A percentile compares a stretch with the other conserved stretches of the same genome.
Evolutionary conservation across 2,888 invertebrate genomes (phyloP).

Genomic region (Prenolepis imparis): DNA sequence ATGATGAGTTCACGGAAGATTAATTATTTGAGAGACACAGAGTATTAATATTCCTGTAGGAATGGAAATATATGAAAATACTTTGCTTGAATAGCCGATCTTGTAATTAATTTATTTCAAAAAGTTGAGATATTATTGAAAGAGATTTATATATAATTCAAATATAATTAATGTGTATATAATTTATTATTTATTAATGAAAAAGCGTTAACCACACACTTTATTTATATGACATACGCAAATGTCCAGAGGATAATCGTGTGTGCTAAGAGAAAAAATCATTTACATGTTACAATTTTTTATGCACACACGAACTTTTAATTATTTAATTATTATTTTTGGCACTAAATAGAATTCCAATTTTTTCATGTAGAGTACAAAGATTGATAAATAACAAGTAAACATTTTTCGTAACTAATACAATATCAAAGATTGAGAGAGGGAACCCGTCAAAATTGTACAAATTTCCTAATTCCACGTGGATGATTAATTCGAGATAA

Average conservation of each 20-base stretch:
- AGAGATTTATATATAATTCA: neutral
- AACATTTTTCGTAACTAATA: neutral
- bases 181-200: neutral
- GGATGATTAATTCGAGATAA: neutral
- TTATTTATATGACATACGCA: neutral
- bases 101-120: neutral
- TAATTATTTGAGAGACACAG: neutral
- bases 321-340: neutral
- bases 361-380: neutral
- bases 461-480: neutral
- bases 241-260: neutral
- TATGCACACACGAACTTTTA: neutral
- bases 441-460: conserved; percentile 5
- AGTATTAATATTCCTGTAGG: neutral
- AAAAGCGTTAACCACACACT: neutral
- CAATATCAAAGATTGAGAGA: neutral
- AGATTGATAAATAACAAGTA: neutral
- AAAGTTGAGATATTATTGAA: neutral
- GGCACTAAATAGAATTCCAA: neutral
- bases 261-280: neutral
- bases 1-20: neutral
- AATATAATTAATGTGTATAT: neutral
- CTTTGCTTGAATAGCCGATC: neutral
- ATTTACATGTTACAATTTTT: neutral
- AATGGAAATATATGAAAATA: neutral